These are phyloP conservation scores for Eupithecia subumbrata DNA, from an alignment of 2,888 invertebrate genomes.

Conservation along the genomic window DNA sequence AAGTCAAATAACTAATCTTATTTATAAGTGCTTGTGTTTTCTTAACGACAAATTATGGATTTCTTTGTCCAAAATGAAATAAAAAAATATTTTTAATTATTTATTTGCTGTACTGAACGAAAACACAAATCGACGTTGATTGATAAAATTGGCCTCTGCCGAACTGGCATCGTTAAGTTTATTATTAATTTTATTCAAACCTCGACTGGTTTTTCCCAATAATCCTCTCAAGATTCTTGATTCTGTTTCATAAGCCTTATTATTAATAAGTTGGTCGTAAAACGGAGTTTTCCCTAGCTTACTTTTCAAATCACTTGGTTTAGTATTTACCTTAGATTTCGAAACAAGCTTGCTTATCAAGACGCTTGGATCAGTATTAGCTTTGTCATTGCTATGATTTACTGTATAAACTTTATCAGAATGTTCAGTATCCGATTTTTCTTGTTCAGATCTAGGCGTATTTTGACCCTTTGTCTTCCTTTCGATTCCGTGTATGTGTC, in stretches of 20 bases:
- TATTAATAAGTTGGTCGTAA: background rate
- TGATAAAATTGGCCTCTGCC: background rate
- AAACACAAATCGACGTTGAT: background rate
- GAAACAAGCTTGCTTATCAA: conserved; percentile 19
- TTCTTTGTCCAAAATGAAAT: no score
- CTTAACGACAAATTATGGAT: no score
- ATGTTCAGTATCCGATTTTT: background rate
- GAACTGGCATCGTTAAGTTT: background rate
- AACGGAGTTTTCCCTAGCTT: background rate
- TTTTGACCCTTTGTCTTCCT: background rate
- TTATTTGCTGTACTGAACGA: background rate
- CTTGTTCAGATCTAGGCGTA: background rate
- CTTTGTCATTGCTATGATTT: conserved; percentile 24
- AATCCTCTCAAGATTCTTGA: background rate
- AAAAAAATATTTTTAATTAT: no score
- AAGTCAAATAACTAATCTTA: no score
- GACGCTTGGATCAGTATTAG: conserved; percentile 18
- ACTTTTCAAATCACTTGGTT: background rate
- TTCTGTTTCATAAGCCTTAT: background rate
- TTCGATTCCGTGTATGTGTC: conserved; percentile 42
- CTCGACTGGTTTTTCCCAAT: background rate
- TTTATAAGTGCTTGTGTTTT: no score
- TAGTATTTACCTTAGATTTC: background rate
- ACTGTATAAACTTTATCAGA: conserved; percentile 23
- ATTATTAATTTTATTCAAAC: background rate